phyloP scores from a whole-genome alignment of 2,888 invertebrate genomes.

The Kryphioiulus occultus region DNA sequence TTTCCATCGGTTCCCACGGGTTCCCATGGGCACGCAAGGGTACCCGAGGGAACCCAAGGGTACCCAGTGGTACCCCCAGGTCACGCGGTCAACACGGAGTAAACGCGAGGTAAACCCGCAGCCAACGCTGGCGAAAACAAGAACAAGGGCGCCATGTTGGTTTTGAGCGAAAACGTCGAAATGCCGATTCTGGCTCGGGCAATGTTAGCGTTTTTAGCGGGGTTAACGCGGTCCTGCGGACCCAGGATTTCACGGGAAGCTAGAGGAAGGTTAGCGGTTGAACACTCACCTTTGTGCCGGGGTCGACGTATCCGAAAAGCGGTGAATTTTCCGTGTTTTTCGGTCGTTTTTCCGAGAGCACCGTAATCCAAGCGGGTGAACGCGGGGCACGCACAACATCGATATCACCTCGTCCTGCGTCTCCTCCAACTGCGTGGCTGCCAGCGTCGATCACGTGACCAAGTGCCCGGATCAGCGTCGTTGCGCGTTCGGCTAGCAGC shows the following conservation, averaged over 20 bases:
- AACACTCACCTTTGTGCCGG: not conserved
- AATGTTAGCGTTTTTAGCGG: not conserved
- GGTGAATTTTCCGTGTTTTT: not conserved
- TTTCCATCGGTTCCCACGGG: too few relatives aligned
- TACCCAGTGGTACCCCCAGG: too few relatives aligned
- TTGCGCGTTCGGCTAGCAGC: not conserved
- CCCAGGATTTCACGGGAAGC: not conserved
- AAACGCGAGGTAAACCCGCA: too few relatives aligned
- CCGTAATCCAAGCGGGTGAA: not conserved
- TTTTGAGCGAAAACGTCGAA: not conserved
- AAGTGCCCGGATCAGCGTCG: constrained; percentile 15
- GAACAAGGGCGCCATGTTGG: constrained; percentile 39
- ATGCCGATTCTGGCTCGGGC: not conserved
- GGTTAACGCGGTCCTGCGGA: not conserved
- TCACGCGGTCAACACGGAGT: not conserved
- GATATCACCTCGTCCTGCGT: not conserved
- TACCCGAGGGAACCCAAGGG: too few relatives aligned
- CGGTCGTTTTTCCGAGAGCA: too few relatives aligned
- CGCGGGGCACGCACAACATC: constrained; percentile 27
- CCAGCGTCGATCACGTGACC: not conserved
- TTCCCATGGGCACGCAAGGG: too few relatives aligned
- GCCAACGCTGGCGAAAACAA: not conserved
- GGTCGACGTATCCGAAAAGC: not conserved
- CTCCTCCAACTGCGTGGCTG: constrained; percentile 18
- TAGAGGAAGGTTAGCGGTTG: not conserved